Conservation (phyloP, 2,888 invertebrate genomes). For the Seladonia tumulorum region DNA sequence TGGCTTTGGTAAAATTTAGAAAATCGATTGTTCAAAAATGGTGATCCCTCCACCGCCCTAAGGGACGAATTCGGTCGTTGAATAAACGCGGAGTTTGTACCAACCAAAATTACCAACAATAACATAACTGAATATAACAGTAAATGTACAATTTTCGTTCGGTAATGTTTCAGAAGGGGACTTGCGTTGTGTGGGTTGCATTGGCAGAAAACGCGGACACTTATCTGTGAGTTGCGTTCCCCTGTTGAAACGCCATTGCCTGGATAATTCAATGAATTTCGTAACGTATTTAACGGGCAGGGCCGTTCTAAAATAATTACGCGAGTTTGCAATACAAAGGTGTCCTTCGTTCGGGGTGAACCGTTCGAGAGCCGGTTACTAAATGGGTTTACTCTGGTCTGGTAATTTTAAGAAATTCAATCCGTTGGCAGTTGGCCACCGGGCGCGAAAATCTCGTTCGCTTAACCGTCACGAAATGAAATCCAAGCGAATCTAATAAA, state of each 20-base stretch:
- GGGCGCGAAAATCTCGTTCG: conserved; percentile 55
- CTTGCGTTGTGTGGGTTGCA: no score
- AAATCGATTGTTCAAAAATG: no score
- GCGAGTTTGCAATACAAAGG: conserved; percentile 37
- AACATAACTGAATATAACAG: no score
- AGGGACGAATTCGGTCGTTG: no score
- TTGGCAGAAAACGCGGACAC: neutral
- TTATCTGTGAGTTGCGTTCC: neutral
- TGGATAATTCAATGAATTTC: conserved; percentile 22
- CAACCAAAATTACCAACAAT: no score
- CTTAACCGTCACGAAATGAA: conserved; percentile 55
- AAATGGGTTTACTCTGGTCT: conserved; percentile 47
- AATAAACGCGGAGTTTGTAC: no score
- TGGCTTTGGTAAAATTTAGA: no score
- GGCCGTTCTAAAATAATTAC: conserved; percentile 19
- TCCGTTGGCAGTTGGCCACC: conserved; percentile 58
- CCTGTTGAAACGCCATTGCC: neutral
- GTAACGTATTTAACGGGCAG: conserved; percentile 10
- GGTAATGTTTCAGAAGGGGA: neutral
- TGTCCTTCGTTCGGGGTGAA: neutral
- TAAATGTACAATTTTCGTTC: no score
- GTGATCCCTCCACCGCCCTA: no score
- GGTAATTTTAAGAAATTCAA: conserved; percentile 61
- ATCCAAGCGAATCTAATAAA: conserved; percentile 61
- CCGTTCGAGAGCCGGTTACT: conserved; percentile 14